These are phyloP conservation scores for Malurus melanocephalus DNA, from an alignment of 2,113 vertebrate genomes.

Conservation along the genomic window DNA sequence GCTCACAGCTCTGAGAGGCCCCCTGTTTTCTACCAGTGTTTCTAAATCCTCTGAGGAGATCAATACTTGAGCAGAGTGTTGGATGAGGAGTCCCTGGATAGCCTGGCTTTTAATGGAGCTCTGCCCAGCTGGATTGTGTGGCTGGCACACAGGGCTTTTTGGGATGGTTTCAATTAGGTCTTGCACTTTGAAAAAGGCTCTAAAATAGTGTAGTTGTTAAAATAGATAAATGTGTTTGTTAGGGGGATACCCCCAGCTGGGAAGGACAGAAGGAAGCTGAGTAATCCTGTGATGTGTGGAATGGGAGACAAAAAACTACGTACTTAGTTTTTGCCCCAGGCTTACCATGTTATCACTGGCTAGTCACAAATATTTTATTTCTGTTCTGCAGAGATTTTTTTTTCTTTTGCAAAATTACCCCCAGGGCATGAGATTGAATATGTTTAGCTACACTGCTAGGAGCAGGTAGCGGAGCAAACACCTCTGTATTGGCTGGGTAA, in stretches of 20 bases:
- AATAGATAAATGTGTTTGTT: neutral
- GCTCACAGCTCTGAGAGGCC: neutral
- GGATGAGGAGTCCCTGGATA: neutral
- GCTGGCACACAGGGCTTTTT: neutral
- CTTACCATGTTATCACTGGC: neutral
- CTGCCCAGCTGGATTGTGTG: neutral
- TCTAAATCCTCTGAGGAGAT: neutral
- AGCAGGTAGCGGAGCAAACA: neutral
- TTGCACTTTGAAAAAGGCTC: neutral
- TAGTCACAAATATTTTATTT: neutral
- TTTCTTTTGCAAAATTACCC: neutral
- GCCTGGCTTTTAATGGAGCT: neutral
- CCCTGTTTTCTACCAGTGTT: neutral
- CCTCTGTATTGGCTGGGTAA: fast-evolving
- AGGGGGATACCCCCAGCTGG: neutral
- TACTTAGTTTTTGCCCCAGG: neutral
- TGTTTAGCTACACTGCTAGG: neutral
- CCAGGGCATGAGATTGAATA: neutral
- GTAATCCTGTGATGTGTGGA: neutral
- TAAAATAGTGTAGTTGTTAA: neutral
- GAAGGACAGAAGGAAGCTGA: neutral
- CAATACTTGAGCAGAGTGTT: neutral
- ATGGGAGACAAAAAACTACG: neutral
- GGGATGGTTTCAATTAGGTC: neutral
- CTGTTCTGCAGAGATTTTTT: neutral